phyloP scores from a whole-genome alignment of 2,888 invertebrate species.

The Dryobotodes eremita region DNA sequence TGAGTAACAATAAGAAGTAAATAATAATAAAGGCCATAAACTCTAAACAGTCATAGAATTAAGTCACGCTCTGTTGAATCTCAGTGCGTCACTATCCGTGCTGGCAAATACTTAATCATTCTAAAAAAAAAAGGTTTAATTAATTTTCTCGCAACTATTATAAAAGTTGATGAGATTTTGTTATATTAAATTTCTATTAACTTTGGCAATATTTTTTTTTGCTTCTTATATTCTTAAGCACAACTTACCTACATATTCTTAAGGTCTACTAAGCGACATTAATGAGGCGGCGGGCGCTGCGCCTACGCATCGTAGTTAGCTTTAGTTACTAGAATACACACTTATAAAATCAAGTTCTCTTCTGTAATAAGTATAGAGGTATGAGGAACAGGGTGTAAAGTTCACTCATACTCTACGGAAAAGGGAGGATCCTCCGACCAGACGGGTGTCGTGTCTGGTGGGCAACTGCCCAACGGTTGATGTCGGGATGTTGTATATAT shows the following conservation, averaged over 20 bases:
- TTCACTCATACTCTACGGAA: too few species aligned
- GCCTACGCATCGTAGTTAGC: not conserved
- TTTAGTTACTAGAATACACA: not conserved
- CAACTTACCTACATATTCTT: not conserved
- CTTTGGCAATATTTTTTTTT: not conserved
- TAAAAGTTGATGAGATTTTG: not conserved
- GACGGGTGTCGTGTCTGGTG: too few species aligned
- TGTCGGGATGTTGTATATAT: too few species aligned
- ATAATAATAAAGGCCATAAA: not conserved
- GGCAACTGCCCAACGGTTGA: too few species aligned
- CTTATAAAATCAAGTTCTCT: not conserved
- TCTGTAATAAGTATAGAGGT: not conserved
- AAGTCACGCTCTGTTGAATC: constrained; percentile 18
- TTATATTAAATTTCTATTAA: not conserved
- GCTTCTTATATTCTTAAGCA: not conserved
- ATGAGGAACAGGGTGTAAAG: too few species aligned
- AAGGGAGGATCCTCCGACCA: too few species aligned
- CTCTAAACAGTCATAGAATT: constrained; percentile 8
- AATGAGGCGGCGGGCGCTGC: not conserved
- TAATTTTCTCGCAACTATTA: not conserved
- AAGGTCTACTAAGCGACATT: not conserved
- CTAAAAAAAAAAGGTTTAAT: not conserved
- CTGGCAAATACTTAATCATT: not conserved
- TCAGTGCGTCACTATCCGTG: constrained; percentile 11
- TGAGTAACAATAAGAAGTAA: constrained; percentile 32